A percentile compares a stretch with the other conserved stretches of the same genome.
Evolutionary conservation across 2,888 invertebrate species (phyloP).

Genomic region (Folsomia manolachei): DNA sequence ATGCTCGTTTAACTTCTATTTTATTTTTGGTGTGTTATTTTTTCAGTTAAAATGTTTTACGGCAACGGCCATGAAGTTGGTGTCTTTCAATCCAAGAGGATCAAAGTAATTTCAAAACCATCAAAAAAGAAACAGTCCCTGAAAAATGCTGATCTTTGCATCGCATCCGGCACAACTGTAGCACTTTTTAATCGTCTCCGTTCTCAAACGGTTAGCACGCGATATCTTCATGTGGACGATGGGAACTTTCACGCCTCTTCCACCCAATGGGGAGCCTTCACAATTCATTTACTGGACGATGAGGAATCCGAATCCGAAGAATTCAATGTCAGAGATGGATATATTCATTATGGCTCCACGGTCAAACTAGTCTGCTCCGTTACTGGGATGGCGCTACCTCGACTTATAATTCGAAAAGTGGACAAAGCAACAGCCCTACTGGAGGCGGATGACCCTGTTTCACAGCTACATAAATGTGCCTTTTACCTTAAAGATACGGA

Average conservation of each 20-base stretch:
- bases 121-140: slow-evolving; percentile 64
- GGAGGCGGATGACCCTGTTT: slow-evolving; percentile 62
- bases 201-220: slow-evolving; percentile 62
- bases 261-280: slow-evolving; percentile 63
- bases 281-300: slow-evolving; percentile 61
- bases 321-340: slow-evolving; percentile 60
- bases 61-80: slow-evolving; percentile 60
- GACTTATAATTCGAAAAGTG: slow-evolving; percentile 57
- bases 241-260: slow-evolving; percentile 61
- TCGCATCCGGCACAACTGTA: slow-evolving; percentile 61
- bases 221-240: slow-evolving; percentile 61
- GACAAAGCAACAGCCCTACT: slow-evolving; percentile 61
- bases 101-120: slow-evolving; percentile 64
- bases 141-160: slow-evolving; percentile 63
- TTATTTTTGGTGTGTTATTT: no score
- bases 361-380: slow-evolving; percentile 62
- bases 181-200: slow-evolving; percentile 62
- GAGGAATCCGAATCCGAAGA: slow-evolving; percentile 59
- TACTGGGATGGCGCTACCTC: slow-evolving; percentile 61
- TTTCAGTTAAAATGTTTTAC: slow-evolving; percentile 59
- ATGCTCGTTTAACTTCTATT: no score
- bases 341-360: slow-evolving; percentile 62
- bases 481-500: slow-evolving; percentile 62
- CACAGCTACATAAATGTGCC: slow-evolving; percentile 63
- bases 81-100: slow-evolving; percentile 59